Evolutionary conservation across 2,888 invertebrate genomes (phyloP).

Genomic region (Dromius quadrimaculatus): DNA sequence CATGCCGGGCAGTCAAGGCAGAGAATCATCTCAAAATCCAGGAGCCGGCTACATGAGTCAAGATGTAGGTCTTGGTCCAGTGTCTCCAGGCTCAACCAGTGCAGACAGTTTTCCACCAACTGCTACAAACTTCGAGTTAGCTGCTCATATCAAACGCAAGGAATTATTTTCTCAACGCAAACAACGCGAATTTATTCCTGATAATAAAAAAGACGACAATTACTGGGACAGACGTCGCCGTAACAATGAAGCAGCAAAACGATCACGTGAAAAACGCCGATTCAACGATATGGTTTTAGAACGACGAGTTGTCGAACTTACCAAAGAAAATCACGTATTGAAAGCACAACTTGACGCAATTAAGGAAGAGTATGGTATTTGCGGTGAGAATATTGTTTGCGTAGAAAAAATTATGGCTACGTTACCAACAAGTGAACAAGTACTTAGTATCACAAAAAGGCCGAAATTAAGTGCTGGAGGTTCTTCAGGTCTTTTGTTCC

Average conservation of each 20-base stretch:
- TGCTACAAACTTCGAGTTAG: constrained; percentile 59
- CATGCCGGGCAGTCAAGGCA: constrained; percentile 66
- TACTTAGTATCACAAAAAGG: constrained; percentile 85
- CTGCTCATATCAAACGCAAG: constrained; percentile 74
- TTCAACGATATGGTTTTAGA: constrained; percentile 98
- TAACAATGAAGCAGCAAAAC: constrained; percentile 97
- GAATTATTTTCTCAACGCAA: constrained; percentile 91
- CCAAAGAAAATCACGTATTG: constrained; percentile 94
- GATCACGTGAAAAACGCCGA: constrained; percentile 95
- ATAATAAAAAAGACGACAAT: constrained; percentile 95
- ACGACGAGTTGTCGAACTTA: constrained; percentile 91
- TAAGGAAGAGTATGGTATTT: constrained; percentile 92
- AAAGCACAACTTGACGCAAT: constrained; percentile 94
- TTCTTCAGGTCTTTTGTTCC: constrained; percentile 70
- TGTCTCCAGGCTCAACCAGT: constrained; percentile 61
- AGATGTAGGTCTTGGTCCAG: constrained; percentile 59
- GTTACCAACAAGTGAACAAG: constrained; percentile 86
- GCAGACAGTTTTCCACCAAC: constrained; percentile 65
- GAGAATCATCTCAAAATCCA: constrained; percentile 63
- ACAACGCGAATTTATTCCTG: constrained; percentile 96
- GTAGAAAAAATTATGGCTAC: constrained; percentile 91
- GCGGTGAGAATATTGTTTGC: constrained; percentile 87
- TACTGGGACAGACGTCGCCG: constrained; percentile 97
- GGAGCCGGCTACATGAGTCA: constrained; percentile 60
- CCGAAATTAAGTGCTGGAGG: constrained; percentile 67